Evolutionary conservation across 2,888 invertebrate genomes (phyloP).

Genomic region (Drosophila algonquin): DNA sequence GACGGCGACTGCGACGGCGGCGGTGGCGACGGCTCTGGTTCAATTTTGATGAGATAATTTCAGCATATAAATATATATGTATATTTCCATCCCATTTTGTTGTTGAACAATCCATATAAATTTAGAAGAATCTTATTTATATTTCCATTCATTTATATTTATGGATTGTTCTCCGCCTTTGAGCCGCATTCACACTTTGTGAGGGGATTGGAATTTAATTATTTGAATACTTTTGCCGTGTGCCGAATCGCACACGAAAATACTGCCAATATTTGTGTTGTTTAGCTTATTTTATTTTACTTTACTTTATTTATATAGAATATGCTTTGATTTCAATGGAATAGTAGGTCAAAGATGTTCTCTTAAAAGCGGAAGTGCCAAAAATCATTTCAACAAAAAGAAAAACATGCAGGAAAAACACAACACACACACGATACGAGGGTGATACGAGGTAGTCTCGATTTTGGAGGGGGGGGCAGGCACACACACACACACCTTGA

Average conservation of each 20-base stretch:
- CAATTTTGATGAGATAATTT: neutral
- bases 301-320: conserved; percentile 34
- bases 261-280: neutral
- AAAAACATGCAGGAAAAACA: neutral
- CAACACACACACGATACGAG: neutral
- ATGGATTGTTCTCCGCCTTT: neutral
- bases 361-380: conserved; percentile 22
- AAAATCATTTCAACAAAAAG: neutral
- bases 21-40: neutral
- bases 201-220: conserved; percentile 2
- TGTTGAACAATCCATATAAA: conserved; percentile 8
- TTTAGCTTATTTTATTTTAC: neutral
- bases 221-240: neutral
- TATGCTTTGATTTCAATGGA: conserved; percentile 26
- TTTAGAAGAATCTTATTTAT: neutral
- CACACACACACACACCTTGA: conserved; percentile 35
- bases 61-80: neutral
- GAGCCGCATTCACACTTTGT: too few relatives aligned
- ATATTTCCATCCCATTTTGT: neutral
- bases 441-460: neutral
- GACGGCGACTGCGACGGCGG: neutral
- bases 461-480: neutral
- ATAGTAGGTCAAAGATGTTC: conserved; percentile 17
- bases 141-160: conserved; percentile 1
- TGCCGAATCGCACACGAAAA: conserved; percentile 5